A percentile compares a stretch with the other conserved stretches of the same genome.
These are phyloP conservation scores for Phortica variegata DNA, from an alignment of 1,140 invertebrate species.

Conservation along the genomic window DNA sequence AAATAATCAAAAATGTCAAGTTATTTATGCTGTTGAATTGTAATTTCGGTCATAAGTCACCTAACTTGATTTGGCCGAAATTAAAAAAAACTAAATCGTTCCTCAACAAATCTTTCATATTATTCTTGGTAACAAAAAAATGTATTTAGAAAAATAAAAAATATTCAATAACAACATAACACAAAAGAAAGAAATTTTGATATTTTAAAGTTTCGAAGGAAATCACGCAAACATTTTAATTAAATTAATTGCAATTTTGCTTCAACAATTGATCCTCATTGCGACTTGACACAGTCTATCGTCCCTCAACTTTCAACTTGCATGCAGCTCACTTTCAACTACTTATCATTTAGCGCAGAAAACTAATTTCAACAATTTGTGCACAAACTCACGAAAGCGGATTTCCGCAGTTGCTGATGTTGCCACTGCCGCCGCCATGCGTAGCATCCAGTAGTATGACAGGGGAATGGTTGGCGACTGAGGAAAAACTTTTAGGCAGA, in stretches of 20 bases:
- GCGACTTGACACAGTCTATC: not conserved
- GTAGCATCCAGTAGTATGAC: conserved; percentile 35
- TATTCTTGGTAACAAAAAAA: too few relatives aligned
- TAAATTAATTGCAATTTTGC: conserved; percentile 49
- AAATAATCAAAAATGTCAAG: too few relatives aligned
- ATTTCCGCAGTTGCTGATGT: conserved; percentile 25
- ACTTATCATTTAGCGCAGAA: conserved; percentile 48
- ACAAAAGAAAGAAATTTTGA: too few relatives aligned
- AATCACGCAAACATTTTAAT: conserved; percentile 45
- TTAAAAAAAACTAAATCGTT: too few relatives aligned
- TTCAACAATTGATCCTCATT: too few relatives aligned
- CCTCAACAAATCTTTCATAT: too few relatives aligned
- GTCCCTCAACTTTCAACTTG: conserved; percentile 1
- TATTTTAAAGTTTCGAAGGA: too few relatives aligned
- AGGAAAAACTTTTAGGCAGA: not conserved
- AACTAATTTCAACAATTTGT: conserved; percentile 54
- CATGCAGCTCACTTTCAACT: conserved; percentile 42
- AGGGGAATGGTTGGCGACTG: not conserved
- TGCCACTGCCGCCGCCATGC: conserved; percentile 20
- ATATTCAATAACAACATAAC: too few relatives aligned
- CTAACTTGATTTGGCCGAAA: too few relatives aligned
- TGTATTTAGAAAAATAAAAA: too few relatives aligned
- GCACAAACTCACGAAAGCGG: conserved; percentile 46
- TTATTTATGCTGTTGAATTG: too few relatives aligned
- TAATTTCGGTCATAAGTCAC: too few relatives aligned